Percentiles rank a stretch among this genome's conserved stretches.
Conservation (phyloP, 2,888 invertebrate species). For the Zeuzera pyrina region DNA sequence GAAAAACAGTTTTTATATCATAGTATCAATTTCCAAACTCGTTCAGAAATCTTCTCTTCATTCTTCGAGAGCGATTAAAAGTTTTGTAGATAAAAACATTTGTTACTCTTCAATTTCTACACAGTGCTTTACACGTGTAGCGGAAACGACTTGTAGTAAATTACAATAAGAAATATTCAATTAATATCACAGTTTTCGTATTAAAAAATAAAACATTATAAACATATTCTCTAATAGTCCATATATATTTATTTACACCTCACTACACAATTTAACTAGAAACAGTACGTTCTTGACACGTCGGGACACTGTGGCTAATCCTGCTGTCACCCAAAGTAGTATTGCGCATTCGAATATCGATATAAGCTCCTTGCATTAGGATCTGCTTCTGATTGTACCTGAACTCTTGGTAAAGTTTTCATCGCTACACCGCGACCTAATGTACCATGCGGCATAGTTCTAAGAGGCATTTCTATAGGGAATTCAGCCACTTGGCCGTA, state of each 20-base stretch:
- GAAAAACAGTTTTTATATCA: too few species aligned
- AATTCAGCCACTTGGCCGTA: constrained; percentile 68
- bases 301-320: constrained; percentile 67
- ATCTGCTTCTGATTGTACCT: constrained; percentile 64
- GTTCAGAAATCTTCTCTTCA: too few species aligned
- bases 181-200: constrained; percentile 72
- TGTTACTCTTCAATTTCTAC: too few species aligned
- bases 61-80: too few species aligned
- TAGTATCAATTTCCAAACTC: too few species aligned
- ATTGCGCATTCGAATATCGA: constrained; percentile 77
- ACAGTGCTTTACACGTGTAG: too few species aligned
- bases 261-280: constrained; percentile 62
- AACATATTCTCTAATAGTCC: constrained; percentile 27
- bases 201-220: constrained; percentile 66
- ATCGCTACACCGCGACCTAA: constrained; percentile 61
- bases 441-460: constrained; percentile 64
- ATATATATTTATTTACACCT: constrained; percentile 48
- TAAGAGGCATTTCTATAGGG: constrained; percentile 68
- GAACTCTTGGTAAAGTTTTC: constrained; percentile 59
- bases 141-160: too few species aligned
- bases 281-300: constrained; percentile 73
- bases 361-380: constrained; percentile 76
- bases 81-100: too few species aligned
- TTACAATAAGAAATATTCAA: constrained; percentile 65
- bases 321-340: constrained; percentile 85